Evolutionary conservation across 1,140 invertebrate genomes (phyloP).

Genomic region (Adoxophyes honmai): DNA sequence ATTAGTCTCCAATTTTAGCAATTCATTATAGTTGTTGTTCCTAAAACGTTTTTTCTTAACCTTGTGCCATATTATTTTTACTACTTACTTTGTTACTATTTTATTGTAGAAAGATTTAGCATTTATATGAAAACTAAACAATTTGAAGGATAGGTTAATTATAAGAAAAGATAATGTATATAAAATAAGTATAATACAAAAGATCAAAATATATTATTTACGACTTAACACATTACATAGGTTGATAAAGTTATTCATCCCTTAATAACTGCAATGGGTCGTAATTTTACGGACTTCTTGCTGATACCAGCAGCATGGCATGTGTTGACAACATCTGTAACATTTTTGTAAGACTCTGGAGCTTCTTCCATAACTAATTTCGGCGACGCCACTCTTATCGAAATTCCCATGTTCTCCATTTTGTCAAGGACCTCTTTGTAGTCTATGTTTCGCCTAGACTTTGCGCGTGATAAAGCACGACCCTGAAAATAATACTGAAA

Average conservation of each 20-base stretch:
- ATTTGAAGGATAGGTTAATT: too few species aligned
- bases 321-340: constrained; percentile 99
- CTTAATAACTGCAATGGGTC: constrained; percentile 99
- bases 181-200: constrained; percentile 6
- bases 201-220: constrained; percentile 5
- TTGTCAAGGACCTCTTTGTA: constrained; percentile 94
- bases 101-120: too few species aligned
- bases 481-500: constrained; percentile 84
- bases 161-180: background rate
- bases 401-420: constrained; percentile 94
- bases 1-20: constrained; percentile 1
- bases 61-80: background rate
- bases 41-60: background rate
- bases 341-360: constrained; percentile 99
- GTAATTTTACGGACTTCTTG: constrained; percentile 97
- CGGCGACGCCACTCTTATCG: constrained; percentile 98
- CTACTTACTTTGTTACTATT: too few species aligned
- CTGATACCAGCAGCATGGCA: constrained; percentile 98
- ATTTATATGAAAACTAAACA: too few species aligned
- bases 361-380: constrained; percentile 99
- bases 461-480: constrained; percentile 96
- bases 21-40: constrained; percentile 6
- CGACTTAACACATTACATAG: background rate
- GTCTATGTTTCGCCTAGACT: constrained; percentile 96
- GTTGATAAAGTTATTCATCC: constrained; percentile 79